These are phyloP conservation scores for Halcyon senegalensis DNA, from an alignment of 2,113 vertebrate genomes.

Conservation along the genomic window DNA sequence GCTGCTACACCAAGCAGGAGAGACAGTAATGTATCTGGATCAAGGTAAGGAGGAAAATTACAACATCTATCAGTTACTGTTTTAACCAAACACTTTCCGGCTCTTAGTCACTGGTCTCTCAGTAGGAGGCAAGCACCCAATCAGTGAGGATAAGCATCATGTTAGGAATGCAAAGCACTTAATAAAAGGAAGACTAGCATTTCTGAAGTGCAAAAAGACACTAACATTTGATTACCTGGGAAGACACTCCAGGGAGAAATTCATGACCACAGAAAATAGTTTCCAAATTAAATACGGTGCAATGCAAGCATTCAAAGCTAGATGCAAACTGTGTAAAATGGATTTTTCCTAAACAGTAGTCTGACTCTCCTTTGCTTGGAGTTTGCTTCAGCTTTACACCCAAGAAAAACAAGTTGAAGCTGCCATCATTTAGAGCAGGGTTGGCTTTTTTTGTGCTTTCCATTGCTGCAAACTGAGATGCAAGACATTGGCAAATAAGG, in stretches of 20 bases:
- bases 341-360: not conserved
- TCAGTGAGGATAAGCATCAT: conserved; percentile 11
- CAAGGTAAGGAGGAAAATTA: not conserved
- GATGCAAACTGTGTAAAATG: not conserved
- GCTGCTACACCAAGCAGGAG: not conserved
- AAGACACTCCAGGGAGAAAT: conserved; percentile 11
- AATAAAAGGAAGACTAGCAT: conserved; percentile 34
- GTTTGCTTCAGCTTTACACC: not conserved
- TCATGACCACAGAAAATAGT: conserved; percentile 23
- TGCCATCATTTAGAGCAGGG: not conserved
- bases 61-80: not conserved
- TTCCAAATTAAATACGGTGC: not conserved
- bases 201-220: not conserved
- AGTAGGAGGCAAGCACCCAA: not conserved
- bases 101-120: not conserved
- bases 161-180: conserved; percentile 37
- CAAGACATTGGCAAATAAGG: not conserved
- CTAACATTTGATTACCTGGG: conserved; percentile 32
- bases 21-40: not conserved
- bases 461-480: not conserved
- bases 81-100: not conserved
- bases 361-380: not conserved
- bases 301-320: not conserved
- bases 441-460: not conserved
- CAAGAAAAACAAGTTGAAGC: not conserved